These are phyloP conservation scores for Globia sparganii DNA, from an alignment of 2,888 invertebrate species.

Conservation along the genomic window DNA sequence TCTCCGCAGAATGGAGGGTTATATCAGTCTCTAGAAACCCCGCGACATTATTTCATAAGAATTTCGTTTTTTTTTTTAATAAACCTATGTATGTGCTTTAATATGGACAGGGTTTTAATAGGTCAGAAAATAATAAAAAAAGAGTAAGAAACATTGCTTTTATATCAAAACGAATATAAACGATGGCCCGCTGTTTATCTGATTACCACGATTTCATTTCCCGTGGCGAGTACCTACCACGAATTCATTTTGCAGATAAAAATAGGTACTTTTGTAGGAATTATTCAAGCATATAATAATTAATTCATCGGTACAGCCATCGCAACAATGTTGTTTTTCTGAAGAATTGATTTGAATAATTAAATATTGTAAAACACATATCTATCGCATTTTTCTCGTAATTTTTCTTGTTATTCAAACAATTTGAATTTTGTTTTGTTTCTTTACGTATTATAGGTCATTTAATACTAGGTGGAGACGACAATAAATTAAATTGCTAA, in stretches of 20 bases:
- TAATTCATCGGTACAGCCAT: background rate
- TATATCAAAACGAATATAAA: conserved; percentile 36
- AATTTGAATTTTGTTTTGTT: background rate
- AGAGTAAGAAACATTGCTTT: background rate
- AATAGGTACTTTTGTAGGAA: background rate
- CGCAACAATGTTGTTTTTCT: background rate
- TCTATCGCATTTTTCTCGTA: background rate
- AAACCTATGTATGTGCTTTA: background rate
- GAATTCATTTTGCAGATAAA: conserved; percentile 27
- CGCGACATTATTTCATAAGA: background rate
- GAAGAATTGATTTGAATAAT: background rate
- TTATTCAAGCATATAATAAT: background rate
- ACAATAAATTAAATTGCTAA: no score
- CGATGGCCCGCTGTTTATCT: conserved; percentile 26
- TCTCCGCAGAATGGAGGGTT: no score
- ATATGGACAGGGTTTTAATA: background rate
- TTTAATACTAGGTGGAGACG: no score
- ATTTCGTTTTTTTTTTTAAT: background rate
- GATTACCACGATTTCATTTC: conserved; percentile 35
- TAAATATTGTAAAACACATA: background rate
- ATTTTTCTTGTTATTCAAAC: background rate
- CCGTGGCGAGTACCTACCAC: conserved; percentile 9
- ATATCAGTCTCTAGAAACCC: background rate
- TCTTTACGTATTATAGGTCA: background rate
- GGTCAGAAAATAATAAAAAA: background rate